A percentile compares a stretch with the other conserved stretches of the same genome.
phyloP scores from a whole-genome alignment of 2,797 vertebrate species.

The Pipistrellus kuhlii region DNA sequence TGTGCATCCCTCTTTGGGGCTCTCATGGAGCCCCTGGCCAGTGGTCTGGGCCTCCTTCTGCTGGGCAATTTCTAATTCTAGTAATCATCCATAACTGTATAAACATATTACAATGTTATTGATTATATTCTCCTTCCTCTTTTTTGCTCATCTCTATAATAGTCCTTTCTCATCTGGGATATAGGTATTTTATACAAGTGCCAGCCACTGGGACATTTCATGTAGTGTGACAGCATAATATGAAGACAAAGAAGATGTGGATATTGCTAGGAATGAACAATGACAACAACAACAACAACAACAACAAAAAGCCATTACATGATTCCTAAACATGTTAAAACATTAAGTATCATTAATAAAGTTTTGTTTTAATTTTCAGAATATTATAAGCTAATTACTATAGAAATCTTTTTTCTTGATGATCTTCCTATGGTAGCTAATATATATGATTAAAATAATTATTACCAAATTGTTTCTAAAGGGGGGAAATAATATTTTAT shows the following conservation, averaged over 20 bases:
- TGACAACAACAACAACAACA: no score
- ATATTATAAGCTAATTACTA: background rate
- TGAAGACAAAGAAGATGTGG: background rate
- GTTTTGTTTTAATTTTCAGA: constrained; percentile 22
- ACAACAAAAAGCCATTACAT: background rate
- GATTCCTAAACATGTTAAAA: background rate
- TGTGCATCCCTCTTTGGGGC: no score
- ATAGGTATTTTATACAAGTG: background rate
- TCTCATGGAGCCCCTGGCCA: no score
- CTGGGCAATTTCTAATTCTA: background rate
- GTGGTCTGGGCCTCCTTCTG: no score
- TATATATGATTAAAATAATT: background rate
- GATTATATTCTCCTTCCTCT: background rate
- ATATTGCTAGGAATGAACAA: background rate
- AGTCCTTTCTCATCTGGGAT: background rate
- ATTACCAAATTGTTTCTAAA: constrained; percentile 10
- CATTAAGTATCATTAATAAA: background rate
- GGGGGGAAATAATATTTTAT: background rate
- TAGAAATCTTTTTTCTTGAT: background rate
- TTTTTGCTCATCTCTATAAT: background rate
- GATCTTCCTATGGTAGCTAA: background rate
- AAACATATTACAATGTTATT: background rate
- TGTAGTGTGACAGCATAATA: background rate
- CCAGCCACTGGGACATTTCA: background rate
- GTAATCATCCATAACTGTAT: background rate